Conservation (phyloP, 2,113 vertebrate genomes). For the Podarcis raffonei region DNA sequence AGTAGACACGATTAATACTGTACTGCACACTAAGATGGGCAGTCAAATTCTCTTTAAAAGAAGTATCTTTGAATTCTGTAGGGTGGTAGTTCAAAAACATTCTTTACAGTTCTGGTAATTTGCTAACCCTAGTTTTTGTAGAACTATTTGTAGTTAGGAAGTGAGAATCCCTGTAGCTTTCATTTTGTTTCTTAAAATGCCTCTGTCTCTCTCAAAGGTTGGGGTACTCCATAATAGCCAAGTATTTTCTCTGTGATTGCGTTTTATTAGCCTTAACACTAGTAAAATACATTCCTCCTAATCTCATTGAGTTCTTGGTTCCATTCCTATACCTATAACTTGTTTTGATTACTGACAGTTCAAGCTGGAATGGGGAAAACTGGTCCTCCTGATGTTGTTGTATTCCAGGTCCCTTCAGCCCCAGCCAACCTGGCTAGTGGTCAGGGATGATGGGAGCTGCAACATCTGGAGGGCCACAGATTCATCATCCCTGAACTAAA, state of each 20-base stretch:
- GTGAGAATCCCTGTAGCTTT: not conserved
- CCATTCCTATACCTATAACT: not conserved
- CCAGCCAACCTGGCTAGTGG: no score
- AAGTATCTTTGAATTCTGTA: slow-evolving; percentile 1
- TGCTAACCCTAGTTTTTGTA: slow-evolving; percentile 12
- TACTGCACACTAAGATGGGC: not conserved
- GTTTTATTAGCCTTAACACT: not conserved
- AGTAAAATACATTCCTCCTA: not conserved
- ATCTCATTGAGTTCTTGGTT: not conserved
- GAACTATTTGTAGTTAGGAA: not conserved
- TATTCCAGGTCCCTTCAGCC: no score
- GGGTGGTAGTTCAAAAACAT: slow-evolving; percentile 16
- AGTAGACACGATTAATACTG: not conserved
- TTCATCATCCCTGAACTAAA: no score
- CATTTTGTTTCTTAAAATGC: slow-evolving; percentile 15
- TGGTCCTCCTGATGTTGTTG: no score
- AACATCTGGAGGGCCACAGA: no score
- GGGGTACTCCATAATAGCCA: not conserved
- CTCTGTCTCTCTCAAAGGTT: slow-evolving; percentile 1
- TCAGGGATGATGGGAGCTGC: no score
- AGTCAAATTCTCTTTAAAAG: slow-evolving; percentile 32
- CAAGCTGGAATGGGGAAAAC: no score
- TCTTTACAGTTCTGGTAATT: not conserved
- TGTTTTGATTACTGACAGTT: not conserved
- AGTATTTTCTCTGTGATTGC: not conserved